Conservation (phyloP, 2,888 invertebrate genomes). For the Eupeodes luniger region DNA sequence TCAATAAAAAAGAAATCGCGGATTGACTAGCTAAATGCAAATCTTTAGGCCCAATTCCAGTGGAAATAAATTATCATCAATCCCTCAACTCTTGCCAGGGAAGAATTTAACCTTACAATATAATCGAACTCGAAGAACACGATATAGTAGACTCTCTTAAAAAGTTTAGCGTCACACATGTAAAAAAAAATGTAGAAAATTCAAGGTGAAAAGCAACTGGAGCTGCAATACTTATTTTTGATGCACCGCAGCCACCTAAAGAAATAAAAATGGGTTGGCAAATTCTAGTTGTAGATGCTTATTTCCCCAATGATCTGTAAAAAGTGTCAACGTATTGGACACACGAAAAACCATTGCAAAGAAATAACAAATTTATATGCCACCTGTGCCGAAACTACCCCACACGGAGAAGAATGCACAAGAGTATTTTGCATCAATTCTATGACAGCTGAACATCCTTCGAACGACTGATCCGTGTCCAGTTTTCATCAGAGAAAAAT, state of each 20-base stretch:
- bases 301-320: background rate
- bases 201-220: background rate
- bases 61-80: background rate
- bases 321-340: background rate
- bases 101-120: background rate
- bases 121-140: background rate
- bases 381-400: background rate
- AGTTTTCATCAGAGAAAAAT: background rate
- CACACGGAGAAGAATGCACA: background rate
- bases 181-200: background rate
- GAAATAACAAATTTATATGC: background rate
- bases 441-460: background rate
- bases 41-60: background rate
- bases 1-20: background rate
- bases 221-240: background rate
- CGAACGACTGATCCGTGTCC: background rate
- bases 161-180: background rate
- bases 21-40: background rate
- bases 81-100: background rate
- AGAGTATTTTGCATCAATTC: background rate
- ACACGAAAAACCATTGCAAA: background rate
- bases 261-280: background rate
- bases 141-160: background rate
- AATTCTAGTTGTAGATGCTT: background rate
- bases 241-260: background rate